These are phyloP conservation scores for Eurypyga helias DNA, from an alignment of 2,113 vertebrate genomes.

Conservation along the genomic window DNA sequence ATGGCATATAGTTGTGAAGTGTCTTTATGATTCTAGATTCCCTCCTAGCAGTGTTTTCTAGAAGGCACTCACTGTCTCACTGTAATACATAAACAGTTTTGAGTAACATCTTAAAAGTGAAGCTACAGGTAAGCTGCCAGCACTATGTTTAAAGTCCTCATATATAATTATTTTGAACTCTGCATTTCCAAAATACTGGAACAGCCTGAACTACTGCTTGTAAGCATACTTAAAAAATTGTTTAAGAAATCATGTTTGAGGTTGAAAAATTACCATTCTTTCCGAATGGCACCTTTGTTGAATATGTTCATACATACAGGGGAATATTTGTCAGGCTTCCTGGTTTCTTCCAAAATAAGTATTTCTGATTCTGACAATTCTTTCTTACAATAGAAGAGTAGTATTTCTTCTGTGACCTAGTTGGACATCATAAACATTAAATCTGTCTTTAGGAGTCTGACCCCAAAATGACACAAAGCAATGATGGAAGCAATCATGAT, in stretches of 20 bases:
- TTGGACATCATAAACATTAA: background rate
- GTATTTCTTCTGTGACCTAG: background rate
- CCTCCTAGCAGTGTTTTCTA: background rate
- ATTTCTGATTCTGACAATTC: background rate
- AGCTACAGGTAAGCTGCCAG: background rate
- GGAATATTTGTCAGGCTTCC: background rate
- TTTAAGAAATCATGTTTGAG: background rate
- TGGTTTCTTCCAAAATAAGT: background rate
- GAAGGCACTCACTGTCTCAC: background rate
- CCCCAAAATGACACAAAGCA: background rate
- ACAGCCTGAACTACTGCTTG: background rate
- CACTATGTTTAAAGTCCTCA: background rate
- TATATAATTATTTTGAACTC: background rate
- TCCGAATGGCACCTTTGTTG: background rate
- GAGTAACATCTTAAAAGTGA: background rate
- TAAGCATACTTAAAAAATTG: background rate
- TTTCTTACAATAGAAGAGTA: background rate
- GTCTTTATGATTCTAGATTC: background rate
- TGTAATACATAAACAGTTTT: background rate
- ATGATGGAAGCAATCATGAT: background rate
- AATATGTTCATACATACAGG: background rate
- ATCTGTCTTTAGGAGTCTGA: background rate
- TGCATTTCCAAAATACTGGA: background rate
- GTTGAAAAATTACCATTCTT: background rate
- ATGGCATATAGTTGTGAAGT: background rate